Conservation (phyloP, 2,797 vertebrate genomes). For the Mus spretus region DNA sequence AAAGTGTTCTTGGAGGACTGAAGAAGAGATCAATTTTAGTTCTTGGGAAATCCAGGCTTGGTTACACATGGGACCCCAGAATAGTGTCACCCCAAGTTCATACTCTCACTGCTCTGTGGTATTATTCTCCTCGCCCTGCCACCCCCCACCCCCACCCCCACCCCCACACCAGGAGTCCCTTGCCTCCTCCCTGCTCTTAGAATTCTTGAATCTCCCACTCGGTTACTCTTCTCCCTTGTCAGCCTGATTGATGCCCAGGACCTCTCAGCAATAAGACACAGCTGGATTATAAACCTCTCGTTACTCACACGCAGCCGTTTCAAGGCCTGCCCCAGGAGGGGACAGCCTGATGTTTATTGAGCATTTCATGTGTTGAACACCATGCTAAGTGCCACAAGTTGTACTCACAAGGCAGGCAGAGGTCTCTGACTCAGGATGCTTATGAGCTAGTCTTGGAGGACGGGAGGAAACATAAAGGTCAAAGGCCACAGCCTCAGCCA, state of each 20-base stretch:
- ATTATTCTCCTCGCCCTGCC: background rate
- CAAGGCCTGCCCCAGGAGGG: background rate
- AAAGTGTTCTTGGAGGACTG: background rate
- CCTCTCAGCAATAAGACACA: background rate
- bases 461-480: background rate
- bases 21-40: constrained; percentile 2
- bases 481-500: background rate
- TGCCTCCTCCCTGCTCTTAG: background rate
- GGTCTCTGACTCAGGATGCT: constrained; percentile 3
- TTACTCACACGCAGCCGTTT: background rate
- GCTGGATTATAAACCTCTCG: background rate
- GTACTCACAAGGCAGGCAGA: background rate
- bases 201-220: background rate
- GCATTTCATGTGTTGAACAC: background rate
- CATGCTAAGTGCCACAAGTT: background rate
- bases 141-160: background rate
- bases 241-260: background rate
- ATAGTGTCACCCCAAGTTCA: background rate
- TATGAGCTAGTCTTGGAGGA: background rate
- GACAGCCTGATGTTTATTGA: constrained; percentile 46
- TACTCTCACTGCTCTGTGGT: background rate
- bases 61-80: background rate
- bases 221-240: rapidly evolving
- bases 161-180: background rate
- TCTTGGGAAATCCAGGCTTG: background rate